Base-by-base conservation (phyloP, 2,888 invertebrate species). In the Catotricha subobsoleta region DNA sequence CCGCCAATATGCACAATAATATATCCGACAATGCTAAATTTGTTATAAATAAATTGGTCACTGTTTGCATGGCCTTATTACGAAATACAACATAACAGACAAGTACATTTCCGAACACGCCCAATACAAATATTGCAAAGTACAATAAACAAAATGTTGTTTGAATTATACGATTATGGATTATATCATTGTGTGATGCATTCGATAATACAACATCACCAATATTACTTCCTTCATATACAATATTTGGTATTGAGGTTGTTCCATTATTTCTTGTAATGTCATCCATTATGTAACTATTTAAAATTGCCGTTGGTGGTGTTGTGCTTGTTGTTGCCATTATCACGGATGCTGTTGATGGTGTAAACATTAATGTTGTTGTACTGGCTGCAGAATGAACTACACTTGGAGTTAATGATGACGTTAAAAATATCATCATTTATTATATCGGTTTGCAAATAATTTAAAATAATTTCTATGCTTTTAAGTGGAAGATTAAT, bases 11-110 rank as follows among this genome's bases (percentile, higher is more conserved):
- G 55, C 87, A 87, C 48, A 91, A 69, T 31, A 91, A 64, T 47
- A 90, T 80, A 59, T 91, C 90, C 21, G 87, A 84, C 36, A 88
- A 62, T 1, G 90, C 90, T 50, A 91, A 64, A 55, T 90, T 91
- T 10, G 83, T 80, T 54, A 91, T 91, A 63, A 90, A 90, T 40
- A 86, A 71, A 57, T 91, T 90, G 13, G 90, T 91, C 39, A 90
- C 88, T 0, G 87, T 86, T 62, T 87, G 88, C 88, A 91, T 90
- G 31, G 80, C 75, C 51, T 74, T 74, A 57, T 87, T 88, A 7
- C 81, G 68, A 44, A 78, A 73, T 2, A 91, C 88, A 3, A 88
- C 86, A 57, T 77, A 87, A 54, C 86, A 82, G 19, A 90, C 88
- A 12, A 90, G 64, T 5, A 75, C 74, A 57, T 87, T 87, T 7